phyloP scores from a whole-genome alignment of 2,113 vertebrate genomes.

The Sus scrofa region T2T-Sscrofa CM000813.6:4019501-4020000 shows the following conservation, averaged over 20 bases:
- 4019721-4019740: background rate
- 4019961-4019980: accelerated
- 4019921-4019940: background rate
- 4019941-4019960: accelerated
- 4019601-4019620: accelerated
- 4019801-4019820: accelerated
- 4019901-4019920: background rate
- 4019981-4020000: accelerated
- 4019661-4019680: background rate
- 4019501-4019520: too few relatives aligned
- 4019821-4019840: background rate
- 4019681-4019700: accelerated
- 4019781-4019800: background rate
- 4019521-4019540: too few relatives aligned
- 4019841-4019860: accelerated
- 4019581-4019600: background rate
- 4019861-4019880: background rate
- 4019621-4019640: background rate
- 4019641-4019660: background rate
- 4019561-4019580: too few relatives aligned
- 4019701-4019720: background rate
- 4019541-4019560: too few relatives aligned
- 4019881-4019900: accelerated
- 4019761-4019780: too few relatives aligned
- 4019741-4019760: background rate